These are phyloP conservation scores for Otolemur garnettii DNA, from an alignment of 2,113 vertebrate species.

Conservation along the genomic window DNA sequence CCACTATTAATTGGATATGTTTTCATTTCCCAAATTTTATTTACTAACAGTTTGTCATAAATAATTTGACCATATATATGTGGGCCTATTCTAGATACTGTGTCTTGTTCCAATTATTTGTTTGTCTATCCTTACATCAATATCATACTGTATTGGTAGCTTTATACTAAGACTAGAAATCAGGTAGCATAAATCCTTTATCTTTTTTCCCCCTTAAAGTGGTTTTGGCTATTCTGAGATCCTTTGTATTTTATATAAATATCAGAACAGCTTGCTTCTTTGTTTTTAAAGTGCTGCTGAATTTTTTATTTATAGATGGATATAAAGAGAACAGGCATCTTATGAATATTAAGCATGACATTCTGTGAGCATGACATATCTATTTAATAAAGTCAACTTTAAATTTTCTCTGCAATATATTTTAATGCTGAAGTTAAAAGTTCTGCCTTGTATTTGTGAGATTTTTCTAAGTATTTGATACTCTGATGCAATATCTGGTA, in stretches of 20 bases:
- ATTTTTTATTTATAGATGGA: neutral
- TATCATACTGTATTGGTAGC: neutral
- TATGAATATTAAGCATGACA: neutral
- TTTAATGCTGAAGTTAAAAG: neutral
- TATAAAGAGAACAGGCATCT: neutral
- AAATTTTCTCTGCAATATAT: neutral
- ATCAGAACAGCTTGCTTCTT: neutral
- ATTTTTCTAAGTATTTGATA: neutral
- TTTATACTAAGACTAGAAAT: neutral
- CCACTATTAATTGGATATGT: neutral
- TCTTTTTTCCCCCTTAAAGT: neutral
- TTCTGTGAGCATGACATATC: neutral
- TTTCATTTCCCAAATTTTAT: neutral
- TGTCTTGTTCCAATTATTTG: neutral
- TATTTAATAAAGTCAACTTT: neutral
- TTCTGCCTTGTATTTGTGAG: neutral
- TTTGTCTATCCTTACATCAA: neutral
- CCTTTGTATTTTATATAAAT: neutral
- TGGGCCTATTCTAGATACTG: neutral
- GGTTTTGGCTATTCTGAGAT: neutral
- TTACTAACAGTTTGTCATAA: neutral
- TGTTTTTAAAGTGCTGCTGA: neutral
- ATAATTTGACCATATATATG: neutral
- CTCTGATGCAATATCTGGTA: neutral
- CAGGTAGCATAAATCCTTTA: neutral